A percentile compares a stretch with the other conserved stretches of the same genome.
Evolutionary conservation across 2,797 vertebrate genomes (phyloP).

Genomic region (Pristis pectinata): DNA sequence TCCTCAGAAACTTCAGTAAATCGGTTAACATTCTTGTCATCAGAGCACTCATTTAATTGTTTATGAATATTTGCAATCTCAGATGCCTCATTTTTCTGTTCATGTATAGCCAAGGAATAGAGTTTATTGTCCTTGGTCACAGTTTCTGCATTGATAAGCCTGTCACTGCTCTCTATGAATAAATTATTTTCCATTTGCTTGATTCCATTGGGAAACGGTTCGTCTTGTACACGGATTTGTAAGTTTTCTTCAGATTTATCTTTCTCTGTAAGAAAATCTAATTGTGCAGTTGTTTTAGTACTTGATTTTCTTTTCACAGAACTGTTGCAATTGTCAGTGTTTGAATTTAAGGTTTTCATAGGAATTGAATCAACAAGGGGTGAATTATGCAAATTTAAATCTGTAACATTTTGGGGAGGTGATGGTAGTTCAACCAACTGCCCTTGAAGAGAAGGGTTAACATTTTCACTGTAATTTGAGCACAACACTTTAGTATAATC

Average conservation of each 20-base stretch:
- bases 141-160: slow-evolving; percentile 10
- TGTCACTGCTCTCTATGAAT: background rate
- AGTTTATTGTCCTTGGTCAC: background rate
- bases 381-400: slow-evolving; percentile 48
- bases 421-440: slow-evolving; percentile 15
- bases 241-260: background rate
- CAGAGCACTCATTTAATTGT: background rate
- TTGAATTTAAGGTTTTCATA: background rate
- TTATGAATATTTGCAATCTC: background rate
- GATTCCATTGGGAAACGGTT: background rate
- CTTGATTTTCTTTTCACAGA: background rate
- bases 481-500: slow-evolving; percentile 44
- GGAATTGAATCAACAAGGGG: slow-evolving; percentile 19
- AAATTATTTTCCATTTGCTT: slow-evolving; percentile 9
- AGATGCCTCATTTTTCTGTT: background rate
- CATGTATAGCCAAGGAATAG: background rate
- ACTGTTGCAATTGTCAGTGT: too few relatives aligned
- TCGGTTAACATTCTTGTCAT: background rate
- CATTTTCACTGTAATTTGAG: slow-evolving; percentile 45
- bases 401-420: slow-evolving; percentile 39
- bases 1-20: background rate
- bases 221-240: background rate
- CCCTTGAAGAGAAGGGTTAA: slow-evolving; percentile 40
- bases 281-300: background rate
- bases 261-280: background rate